Percentiles rank a stretch among this genome's conserved stretches.
Conservation (phyloP, 2,113 vertebrate genomes). For the Lophotis ruficrista region DNA sequence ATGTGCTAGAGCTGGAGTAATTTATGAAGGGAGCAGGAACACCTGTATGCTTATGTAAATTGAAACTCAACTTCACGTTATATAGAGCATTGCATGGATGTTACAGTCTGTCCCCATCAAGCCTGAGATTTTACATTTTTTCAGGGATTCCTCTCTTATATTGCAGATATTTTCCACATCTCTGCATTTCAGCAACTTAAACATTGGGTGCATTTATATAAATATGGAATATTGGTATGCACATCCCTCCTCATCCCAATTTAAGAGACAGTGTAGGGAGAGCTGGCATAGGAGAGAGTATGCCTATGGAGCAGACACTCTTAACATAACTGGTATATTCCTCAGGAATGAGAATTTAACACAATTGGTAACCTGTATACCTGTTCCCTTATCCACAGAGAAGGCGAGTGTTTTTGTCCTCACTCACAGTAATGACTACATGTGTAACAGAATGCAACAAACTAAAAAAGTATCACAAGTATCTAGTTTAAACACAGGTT, state of each 20-base stretch:
- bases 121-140: background rate
- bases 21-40: background rate
- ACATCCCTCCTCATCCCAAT: background rate
- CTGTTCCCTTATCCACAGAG: background rate
- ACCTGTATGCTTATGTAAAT: background rate
- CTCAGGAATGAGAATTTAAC: background rate
- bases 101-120: background rate
- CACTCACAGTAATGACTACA: background rate
- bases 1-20: background rate
- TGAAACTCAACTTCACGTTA: background rate
- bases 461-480: background rate
- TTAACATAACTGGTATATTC: background rate
- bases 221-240: background rate
- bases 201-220: background rate
- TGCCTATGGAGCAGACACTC: background rate
- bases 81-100: background rate
- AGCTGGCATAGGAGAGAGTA: background rate
- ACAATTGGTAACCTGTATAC: background rate
- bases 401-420: background rate
- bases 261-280: background rate
- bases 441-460: background rate
- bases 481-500: background rate
- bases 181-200: background rate
- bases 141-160: background rate
- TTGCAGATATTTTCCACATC: background rate